Base-by-base conservation (phyloP, 2,113 vertebrate species). In the Lepus europaeus region DNA sequence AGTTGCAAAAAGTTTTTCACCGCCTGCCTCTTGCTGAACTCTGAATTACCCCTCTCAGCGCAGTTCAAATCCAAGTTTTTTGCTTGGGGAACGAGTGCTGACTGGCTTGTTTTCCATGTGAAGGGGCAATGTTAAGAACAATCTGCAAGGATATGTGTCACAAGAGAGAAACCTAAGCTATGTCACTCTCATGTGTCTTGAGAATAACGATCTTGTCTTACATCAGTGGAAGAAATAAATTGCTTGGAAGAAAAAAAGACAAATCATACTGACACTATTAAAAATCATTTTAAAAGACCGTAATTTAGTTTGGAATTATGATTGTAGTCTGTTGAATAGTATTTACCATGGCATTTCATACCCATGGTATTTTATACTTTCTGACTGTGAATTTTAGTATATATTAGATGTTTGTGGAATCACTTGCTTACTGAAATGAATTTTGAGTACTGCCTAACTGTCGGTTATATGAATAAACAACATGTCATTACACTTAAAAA, bases 361-460 rank as follows among this genome's bases (percentile, higher is more conserved):
- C 97, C 98, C 98, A 97, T 98, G 98, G 98, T 98, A 98, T 98
- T 98, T 98, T 98, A 97, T 98, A 98, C 97, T 98, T 99, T 98
- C 96, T 72, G 87, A 95, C 92, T 97, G 97, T 97, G 97, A 94
- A 96, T 98, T 98, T 98, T 98, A 98, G 98, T 98, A 98, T 98
- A 59, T 98, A 98, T 91, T 96, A 97, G 93, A 97, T 76, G 94
- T 98, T 98, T 98, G 98, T 98, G 98, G 98, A 98, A 98, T 97
- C 98, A 98, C 97, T 98, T 97, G 98, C 97, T 97, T 98, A 98
- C 97, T 97, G 98, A 98, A 97, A 98, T 97, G 97, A 98, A 98
- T 96, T 98, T 97, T 98, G 94, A 98, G 98, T 98, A 98, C 98
- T 98, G 97, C 97, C 96, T 97, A 98, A 98, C 98, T 98, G 97